These are phyloP conservation scores for Blastomussa wellsi DNA, from an alignment of 92 coral and sea anemone species.

Conservation along the genomic window DNA sequence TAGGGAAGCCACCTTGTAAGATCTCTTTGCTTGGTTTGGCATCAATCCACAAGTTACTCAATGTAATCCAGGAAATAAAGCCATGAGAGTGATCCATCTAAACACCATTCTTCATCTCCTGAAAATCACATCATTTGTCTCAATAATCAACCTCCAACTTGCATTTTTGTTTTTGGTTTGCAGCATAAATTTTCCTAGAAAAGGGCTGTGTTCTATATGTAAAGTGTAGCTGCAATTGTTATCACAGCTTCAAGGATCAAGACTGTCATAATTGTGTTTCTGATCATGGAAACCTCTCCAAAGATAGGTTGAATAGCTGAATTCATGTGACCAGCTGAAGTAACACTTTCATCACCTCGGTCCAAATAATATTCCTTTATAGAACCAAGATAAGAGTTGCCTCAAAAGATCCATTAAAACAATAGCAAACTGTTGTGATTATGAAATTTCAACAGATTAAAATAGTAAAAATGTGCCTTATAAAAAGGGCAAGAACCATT, in stretches of 20 bases:
- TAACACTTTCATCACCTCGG: background rate
- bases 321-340: background rate
- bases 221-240: background rate
- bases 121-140: background rate
- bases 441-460: background rate
- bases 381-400: background rate
- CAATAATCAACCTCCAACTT: background rate
- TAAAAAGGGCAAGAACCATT: background rate
- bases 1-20: background rate
- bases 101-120: background rate
- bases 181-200: background rate
- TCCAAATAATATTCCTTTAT: background rate
- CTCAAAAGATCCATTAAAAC: background rate
- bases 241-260: background rate
- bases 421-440: background rate
- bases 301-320: background rate
- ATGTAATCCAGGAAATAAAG: slow-evolving; percentile 9
- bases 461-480: background rate
- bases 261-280: background rate
- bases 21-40: background rate
- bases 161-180: background rate
- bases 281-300: background rate
- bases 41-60: background rate
- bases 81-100: background rate
- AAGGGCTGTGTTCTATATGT: background rate